phyloP scores from a whole-genome alignment of 2,888 invertebrate genomes.

The Temnothorax rugatulus region DNA sequence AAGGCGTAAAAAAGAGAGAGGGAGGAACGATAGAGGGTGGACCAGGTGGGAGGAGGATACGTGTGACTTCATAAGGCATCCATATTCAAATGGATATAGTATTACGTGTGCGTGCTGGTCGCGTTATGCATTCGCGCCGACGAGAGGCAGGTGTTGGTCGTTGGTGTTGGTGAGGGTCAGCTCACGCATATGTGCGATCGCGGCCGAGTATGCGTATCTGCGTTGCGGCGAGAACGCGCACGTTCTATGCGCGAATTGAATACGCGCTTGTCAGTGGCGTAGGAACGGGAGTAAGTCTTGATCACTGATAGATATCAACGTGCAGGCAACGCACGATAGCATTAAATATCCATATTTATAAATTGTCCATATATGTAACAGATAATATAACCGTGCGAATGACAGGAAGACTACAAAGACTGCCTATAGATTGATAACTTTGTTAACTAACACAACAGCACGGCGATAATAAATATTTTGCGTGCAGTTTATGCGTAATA shows the following conservation, averaged over 20 bases:
- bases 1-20: constrained; percentile 28
- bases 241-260: constrained; percentile 73
- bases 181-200: constrained; percentile 42
- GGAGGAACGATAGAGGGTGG: constrained; percentile 34
- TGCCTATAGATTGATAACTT: background rate
- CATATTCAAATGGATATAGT: constrained; percentile 73
- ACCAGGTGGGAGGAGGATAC: constrained; percentile 61
- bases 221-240: constrained; percentile 58
- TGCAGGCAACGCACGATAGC: background rate
- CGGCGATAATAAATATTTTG: background rate
- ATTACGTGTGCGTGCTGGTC: constrained; percentile 64
- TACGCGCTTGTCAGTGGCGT: constrained; percentile 71
- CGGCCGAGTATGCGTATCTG: constrained; percentile 53
- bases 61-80: constrained; percentile 71
- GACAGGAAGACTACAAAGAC: background rate
- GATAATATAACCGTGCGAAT: background rate
- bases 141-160: constrained; percentile 71
- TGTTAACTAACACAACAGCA: background rate
- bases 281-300: constrained; percentile 52
- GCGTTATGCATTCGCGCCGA: constrained; percentile 61
- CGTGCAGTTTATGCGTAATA: background rate
- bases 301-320: constrained; percentile 13
- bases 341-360: constrained; percentile 16
- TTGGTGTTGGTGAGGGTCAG: constrained; percentile 65
- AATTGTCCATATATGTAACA: background rate